Conservation (phyloP, 2,797 vertebrate genomes). For the Enteromius afrohamiltoni region DNA sequence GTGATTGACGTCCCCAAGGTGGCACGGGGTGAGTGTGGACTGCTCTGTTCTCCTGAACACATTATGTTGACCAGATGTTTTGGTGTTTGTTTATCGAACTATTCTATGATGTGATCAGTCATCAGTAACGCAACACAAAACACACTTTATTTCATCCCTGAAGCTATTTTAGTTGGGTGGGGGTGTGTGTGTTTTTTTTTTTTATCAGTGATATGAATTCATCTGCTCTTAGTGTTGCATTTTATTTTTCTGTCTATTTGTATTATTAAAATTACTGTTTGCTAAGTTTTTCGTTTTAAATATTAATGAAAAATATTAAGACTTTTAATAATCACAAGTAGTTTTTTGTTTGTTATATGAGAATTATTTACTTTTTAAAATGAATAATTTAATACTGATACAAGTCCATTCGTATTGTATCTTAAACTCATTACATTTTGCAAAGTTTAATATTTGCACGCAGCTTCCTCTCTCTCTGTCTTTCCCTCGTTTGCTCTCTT, state of each 20-base stretch:
- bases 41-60: neutral
- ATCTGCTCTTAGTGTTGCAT: neutral
- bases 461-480: neutral
- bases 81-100: neutral
- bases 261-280: neutral
- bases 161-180: constrained; percentile 14
- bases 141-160: neutral
- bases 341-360: neutral
- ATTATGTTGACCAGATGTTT: neutral
- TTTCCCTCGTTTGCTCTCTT: neutral
- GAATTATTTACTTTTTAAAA: too few relatives aligned
- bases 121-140: neutral
- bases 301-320: neutral
- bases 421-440: neutral
- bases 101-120: neutral
- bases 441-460: neutral
- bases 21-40: constrained; percentile 54
- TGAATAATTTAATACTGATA: neutral
- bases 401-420: neutral
- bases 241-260: neutral
- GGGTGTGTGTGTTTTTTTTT: neutral
- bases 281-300: neutral
- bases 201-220: neutral
- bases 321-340: neutral
- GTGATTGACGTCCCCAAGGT: constrained; percentile 46